These are phyloP conservation scores for Operophtera brumata DNA, from an alignment of 2,888 invertebrate genomes.

Conservation along the genomic window DNA sequence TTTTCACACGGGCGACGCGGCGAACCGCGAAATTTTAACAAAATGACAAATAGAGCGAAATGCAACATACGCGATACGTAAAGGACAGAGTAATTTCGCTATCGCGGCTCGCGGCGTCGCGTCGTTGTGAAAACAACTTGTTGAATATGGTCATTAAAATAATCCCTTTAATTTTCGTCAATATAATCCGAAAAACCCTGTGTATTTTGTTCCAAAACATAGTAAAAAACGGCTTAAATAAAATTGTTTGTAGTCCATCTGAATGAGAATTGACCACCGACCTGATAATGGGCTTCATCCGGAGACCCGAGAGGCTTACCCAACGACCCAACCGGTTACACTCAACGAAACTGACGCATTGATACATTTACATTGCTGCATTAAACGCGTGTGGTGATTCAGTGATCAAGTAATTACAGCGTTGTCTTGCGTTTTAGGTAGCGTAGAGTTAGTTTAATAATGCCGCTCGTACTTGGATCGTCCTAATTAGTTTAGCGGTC, in stretches of 20 bases:
- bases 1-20: no score
- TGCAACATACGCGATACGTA: no score
- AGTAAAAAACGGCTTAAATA: not conserved
- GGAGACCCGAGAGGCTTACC: constrained; percentile 40
- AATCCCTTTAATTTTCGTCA: no score
- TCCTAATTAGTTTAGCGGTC: not conserved
- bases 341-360: constrained; percentile 31
- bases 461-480: not conserved
- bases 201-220: no score
- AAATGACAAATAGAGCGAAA: no score
- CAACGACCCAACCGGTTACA: constrained; percentile 45
- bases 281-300: constrained; percentile 59
- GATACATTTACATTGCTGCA: constrained; percentile 30
- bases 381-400: not conserved
- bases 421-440: not conserved
- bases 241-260: constrained; percentile 39
- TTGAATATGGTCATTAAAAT: no score
- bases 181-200: no score
- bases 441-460: not conserved
- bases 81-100: no score
- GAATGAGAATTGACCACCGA: constrained; percentile 50
- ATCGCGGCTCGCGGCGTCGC: no score
- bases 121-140: no score
- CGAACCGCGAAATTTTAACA: no score
- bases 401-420: not conserved